Evolutionary conservation across 2,113 vertebrate genomes (phyloP).

Genomic region (Oryzias javanicus): DNA sequence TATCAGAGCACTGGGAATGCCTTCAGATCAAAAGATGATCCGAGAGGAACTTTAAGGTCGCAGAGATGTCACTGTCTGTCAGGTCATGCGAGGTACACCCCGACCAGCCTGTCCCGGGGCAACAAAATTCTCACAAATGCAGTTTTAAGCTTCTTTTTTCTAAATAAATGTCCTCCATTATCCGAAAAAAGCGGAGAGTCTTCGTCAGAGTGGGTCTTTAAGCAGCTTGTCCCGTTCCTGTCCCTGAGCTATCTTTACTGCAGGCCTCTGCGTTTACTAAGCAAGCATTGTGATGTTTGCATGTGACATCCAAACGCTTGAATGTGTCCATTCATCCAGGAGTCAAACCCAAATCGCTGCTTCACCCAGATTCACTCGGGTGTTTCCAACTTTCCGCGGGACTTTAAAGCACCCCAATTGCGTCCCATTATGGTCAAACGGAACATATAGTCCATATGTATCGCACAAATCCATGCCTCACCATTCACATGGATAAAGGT

Average conservation of each 20-base stretch:
- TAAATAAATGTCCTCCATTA: too few relatives aligned
- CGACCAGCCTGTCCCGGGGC: too few relatives aligned
- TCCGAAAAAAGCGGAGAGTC: too few relatives aligned
- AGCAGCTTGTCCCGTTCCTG: too few relatives aligned
- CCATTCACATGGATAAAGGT: background rate
- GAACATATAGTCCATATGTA: background rate
- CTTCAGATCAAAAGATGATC: too few relatives aligned
- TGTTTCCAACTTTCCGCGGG: slow-evolving; percentile 16
- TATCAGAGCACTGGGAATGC: too few relatives aligned
- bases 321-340: slow-evolving; percentile 8
- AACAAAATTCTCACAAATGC: too few relatives aligned
- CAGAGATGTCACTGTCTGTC: too few relatives aligned
- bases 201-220: too few relatives aligned
- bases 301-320: slow-evolving; percentile 11
- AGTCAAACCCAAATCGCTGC: background rate
- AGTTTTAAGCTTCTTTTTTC: too few relatives aligned
- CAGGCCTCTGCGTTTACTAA: background rate
- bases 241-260: background rate
- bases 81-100: too few relatives aligned
- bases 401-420: background rate
- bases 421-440: background rate
- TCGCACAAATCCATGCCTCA: background rate
- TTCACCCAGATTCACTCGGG: slow-evolving; percentile 13
- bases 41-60: too few relatives aligned
- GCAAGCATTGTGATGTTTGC: slow-evolving; percentile 9